These are phyloP conservation scores for Bombus superbus DNA, from an alignment of 1,140 invertebrate genomes.

Conservation along the genomic window DNA sequence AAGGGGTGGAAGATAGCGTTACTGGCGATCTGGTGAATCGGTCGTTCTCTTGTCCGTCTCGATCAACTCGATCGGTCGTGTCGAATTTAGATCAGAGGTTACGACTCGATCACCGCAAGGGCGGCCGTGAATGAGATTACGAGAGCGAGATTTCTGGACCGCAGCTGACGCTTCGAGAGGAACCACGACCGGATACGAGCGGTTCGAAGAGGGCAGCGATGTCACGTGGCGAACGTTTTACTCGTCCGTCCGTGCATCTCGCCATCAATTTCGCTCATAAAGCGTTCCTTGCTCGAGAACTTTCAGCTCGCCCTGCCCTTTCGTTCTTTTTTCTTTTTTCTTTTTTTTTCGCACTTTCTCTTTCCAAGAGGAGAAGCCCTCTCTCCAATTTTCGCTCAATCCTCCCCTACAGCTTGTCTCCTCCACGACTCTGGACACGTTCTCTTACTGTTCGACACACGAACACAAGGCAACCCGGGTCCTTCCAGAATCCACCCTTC, in stretches of 20 bases:
- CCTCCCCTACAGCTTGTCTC: constrained; percentile 4
- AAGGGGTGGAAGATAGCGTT: not conserved
- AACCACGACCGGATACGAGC: constrained; percentile 43
- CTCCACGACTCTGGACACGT: constrained; percentile 50
- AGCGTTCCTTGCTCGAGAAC: constrained; percentile 43
- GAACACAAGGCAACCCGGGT: constrained; percentile 31
- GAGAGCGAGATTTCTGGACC: constrained; percentile 28
- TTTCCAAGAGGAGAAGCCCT: not conserved
- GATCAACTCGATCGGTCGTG: not conserved
- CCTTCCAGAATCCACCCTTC: constrained; percentile 53
- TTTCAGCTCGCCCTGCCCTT: not conserved
- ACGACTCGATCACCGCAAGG: not conserved
- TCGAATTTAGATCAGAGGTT: constrained; percentile 4
- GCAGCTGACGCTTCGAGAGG: constrained; percentile 47
- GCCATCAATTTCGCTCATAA: constrained; percentile 60
- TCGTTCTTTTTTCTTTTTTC: not conserved
- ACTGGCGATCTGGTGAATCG: not conserved
- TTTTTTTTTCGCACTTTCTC: constrained; percentile 20
- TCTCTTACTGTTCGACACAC: constrained; percentile 44
- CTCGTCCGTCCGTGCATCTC: constrained; percentile 49
- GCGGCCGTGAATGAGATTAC: constrained; percentile 44
- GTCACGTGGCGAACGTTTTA: constrained; percentile 56
- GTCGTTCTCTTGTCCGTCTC: not conserved
- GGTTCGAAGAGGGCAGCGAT: not conserved
- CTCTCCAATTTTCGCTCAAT: not conserved